These are phyloP conservation scores for Digitonthophagus gazella DNA, from an alignment of 2,888 invertebrate species.

Conservation along the genomic window DNA sequence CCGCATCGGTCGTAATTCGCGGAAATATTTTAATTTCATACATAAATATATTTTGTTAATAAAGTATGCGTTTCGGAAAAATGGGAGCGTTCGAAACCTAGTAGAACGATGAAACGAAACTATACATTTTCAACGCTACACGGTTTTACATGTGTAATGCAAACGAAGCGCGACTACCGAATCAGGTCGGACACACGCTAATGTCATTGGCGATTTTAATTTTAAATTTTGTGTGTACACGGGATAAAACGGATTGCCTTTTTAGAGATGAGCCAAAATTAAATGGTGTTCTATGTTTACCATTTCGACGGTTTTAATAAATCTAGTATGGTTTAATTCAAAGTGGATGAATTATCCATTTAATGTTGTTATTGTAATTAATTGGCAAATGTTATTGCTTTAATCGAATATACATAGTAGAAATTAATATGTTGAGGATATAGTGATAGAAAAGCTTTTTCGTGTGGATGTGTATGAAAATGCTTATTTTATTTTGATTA, in stretches of 20 bases:
- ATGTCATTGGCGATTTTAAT: not conserved
- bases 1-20: not conserved
- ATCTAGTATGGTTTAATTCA: not conserved
- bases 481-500: too few species aligned
- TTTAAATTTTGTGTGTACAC: not conserved
- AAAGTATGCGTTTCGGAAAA: not conserved
- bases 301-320: not conserved
- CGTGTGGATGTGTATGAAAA: too few species aligned
- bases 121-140: not conserved
- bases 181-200: not conserved
- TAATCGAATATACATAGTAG: too few species aligned
- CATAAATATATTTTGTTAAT: not conserved
- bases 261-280: not conserved
- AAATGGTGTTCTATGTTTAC: not conserved
- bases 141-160: not conserved
- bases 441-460: too few species aligned
- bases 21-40: not conserved
- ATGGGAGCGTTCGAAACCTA: not conserved
- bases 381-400: too few species aligned
- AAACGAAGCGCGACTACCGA: not conserved
- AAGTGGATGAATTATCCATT: too few species aligned
- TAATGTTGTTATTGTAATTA: not conserved
- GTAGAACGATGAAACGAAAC: not conserved
- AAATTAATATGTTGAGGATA: too few species aligned
- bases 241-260: not conserved